phyloP scores from a whole-genome alignment of 2,888 invertebrate genomes.

The Fragum sueziense region DNA sequence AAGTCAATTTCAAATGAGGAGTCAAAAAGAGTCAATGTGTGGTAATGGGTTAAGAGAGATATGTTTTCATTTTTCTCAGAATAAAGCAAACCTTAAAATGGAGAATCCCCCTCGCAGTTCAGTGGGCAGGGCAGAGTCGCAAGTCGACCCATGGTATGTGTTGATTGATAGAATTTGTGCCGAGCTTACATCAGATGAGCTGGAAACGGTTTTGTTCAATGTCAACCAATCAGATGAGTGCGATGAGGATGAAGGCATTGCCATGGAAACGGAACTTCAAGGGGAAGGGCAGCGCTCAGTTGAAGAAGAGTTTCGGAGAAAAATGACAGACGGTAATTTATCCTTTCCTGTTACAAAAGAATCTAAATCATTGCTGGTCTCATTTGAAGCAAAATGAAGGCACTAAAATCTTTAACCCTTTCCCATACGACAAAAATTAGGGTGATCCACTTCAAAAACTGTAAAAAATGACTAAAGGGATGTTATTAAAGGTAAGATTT shows the following conservation, averaged over 20 bases:
- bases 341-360: no score
- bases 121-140: background rate
- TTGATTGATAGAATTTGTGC: background rate
- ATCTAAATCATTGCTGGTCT: no score
- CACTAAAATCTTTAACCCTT: no score
- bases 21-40: no score
- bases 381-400: no score
- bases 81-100: background rate
- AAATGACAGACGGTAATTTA: constrained; percentile 3
- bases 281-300: background rate
- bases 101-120: background rate
- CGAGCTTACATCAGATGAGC: background rate
- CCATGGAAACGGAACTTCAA: background rate
- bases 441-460: no score
- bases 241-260: background rate
- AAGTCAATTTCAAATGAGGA: no score
- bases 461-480: no score
- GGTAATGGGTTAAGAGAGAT: no score
- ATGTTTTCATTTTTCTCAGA: background rate
- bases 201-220: background rate
- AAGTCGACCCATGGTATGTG: background rate
- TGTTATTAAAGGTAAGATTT: no score
- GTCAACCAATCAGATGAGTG: background rate
- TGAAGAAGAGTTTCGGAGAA: background rate
- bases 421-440: no score